Conservation (phyloP, 1,140 invertebrate genomes). For the Tetragnatha versicolor region DNA sequence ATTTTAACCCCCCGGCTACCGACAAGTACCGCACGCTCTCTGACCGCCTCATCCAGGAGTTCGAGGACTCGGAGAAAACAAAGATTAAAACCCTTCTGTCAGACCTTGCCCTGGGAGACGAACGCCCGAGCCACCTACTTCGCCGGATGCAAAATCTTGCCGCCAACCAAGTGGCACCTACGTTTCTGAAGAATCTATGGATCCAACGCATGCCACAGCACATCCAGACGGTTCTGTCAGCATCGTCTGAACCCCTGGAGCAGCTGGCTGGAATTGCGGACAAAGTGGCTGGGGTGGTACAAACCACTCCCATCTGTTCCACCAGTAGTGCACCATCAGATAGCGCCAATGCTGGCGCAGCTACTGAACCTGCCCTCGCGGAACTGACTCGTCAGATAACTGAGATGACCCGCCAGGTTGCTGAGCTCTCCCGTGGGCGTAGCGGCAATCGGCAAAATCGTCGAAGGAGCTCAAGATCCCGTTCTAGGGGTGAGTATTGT, state of each 20-base stretch:
- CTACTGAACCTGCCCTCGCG: background rate
- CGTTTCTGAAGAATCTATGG: background rate
- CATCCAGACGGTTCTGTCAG: background rate
- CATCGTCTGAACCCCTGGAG: background rate
- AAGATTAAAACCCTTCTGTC: slow-evolving; percentile 1
- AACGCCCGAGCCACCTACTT: background rate
- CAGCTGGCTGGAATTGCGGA: slow-evolving; percentile 6
- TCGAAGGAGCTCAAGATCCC: background rate
- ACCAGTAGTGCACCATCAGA: no score
- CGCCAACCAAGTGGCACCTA: background rate
- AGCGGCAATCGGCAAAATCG: background rate
- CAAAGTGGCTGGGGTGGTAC: background rate
- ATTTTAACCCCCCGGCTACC: background rate
- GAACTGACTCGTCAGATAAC: background rate
- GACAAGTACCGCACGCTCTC: background rate
- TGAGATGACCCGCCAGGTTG: background rate
- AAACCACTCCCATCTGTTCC: background rate
- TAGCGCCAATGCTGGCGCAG: background rate
- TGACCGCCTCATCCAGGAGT: background rate
- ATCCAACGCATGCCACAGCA: background rate
- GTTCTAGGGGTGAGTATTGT: background rate
- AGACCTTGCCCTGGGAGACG: background rate
- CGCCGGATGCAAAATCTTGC: background rate
- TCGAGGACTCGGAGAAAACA: background rate
- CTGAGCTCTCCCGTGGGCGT: slow-evolving; percentile 1